A percentile compares a stretch with the other conserved stretches of the same genome.
phyloP scores from a whole-genome alignment of 1,140 invertebrate genomes.

The Platyura marginata region DNA sequence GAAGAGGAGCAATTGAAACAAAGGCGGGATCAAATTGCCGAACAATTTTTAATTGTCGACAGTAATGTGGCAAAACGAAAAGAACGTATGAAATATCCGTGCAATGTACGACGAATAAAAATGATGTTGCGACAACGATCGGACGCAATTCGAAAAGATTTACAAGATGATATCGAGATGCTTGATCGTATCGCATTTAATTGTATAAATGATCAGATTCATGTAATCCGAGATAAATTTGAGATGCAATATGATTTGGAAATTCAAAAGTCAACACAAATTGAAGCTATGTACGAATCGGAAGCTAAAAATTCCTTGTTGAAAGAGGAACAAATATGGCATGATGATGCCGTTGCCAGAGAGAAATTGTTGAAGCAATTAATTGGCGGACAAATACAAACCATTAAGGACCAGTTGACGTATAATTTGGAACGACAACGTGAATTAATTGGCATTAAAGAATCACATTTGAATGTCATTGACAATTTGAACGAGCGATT shows the following conservation, averaged over 20 bases:
- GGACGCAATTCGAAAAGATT: constrained; percentile 15
- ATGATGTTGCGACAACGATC: constrained; percentile 16
- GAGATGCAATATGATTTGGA: constrained; percentile 12
- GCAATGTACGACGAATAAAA: constrained; percentile 19
- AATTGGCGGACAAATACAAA: constrained; percentile 14
- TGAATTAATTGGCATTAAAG: constrained; percentile 20
- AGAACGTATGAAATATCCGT: constrained; percentile 6
- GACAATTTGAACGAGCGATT: constrained; percentile 21
- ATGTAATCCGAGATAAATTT: constrained; percentile 10
- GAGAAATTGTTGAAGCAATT: constrained; percentile 12
- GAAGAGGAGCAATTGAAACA: constrained; percentile 13
- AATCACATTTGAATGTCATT: constrained; percentile 21
- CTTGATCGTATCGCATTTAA: constrained; percentile 13
- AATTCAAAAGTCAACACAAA: constrained; percentile 7
- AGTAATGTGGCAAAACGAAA: not conserved
- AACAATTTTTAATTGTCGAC: constrained; percentile 10
- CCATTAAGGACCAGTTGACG: constrained; percentile 12
- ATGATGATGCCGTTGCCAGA: not conserved
- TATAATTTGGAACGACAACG: constrained; percentile 22
- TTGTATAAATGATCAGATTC: constrained; percentile 9
- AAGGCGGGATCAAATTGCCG: constrained; percentile 12
- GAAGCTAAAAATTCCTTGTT: constrained; percentile 17
- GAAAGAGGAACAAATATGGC: constrained; percentile 16
- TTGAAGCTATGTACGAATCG: constrained; percentile 23
- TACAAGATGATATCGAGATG: constrained; percentile 13